These are phyloP conservation scores for Chelidonichthys spinosus DNA, from an alignment of 2,797 vertebrate species.

Conservation along the genomic window DNA sequence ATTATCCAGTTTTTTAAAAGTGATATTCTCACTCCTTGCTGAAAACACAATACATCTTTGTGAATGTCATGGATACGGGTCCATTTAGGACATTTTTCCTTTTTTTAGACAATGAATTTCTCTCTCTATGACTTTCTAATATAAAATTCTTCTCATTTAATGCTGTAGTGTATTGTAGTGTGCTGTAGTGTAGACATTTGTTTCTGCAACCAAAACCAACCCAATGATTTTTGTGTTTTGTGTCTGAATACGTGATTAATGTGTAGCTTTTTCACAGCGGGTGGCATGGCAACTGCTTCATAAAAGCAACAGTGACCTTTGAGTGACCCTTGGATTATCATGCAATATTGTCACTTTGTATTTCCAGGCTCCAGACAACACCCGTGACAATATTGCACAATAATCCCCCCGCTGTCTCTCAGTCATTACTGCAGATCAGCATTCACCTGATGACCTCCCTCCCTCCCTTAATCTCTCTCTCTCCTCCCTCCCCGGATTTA, in stretches of 20 bases:
- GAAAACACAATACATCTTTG: conserved; percentile 18
- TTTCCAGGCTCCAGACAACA: conserved; percentile 66
- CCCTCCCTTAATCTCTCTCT: conserved; percentile 1
- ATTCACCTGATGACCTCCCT: conserved; percentile 67
- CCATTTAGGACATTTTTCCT: neutral
- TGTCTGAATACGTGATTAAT: conserved; percentile 14
- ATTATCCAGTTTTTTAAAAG: conserved; percentile 8
- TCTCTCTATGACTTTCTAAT: neutral
- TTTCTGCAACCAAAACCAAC: no score
- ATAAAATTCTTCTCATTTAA: neutral
- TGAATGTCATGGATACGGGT: conserved; percentile 1
- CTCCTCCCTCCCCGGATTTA: conserved; percentile 27
- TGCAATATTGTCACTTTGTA: conserved; percentile 73
- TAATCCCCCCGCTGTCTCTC: conserved; percentile 69
- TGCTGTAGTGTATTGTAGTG: no score
- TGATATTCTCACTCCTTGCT: neutral
- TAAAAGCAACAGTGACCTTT: conserved; percentile 60
- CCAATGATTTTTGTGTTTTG: neutral
- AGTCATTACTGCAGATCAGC: conserved; percentile 69
- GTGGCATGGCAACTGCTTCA: conserved; percentile 38
- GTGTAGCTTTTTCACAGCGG: neutral
- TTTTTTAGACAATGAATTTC: neutral
- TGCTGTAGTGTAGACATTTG: neutral
- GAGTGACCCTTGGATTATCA: conserved; percentile 67
- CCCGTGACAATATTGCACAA: conserved; percentile 69